A percentile compares a stretch with the other conserved stretches of the same genome.
phyloP scores from a whole-genome alignment of 2,888 invertebrate species.

The Zelleria hepariella region DNA sequence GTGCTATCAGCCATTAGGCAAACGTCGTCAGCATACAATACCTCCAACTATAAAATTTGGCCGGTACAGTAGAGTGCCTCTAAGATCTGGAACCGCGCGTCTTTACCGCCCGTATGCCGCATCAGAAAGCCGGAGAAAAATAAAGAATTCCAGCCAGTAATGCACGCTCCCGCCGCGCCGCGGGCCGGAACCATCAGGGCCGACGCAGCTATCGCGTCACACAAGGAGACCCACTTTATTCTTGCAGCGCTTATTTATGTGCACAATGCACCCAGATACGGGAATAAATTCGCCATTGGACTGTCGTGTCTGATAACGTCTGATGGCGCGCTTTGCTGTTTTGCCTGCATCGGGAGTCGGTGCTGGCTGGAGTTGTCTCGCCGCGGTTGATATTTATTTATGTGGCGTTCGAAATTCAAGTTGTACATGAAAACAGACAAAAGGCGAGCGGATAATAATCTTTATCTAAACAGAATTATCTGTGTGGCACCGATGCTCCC shows the following conservation, averaged over 20 bases:
- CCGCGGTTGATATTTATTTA: not conserved
- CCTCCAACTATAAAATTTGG: no score
- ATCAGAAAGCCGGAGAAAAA: not conserved
- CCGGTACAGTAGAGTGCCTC: not conserved
- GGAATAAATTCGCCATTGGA: conserved; percentile 37
- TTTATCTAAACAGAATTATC: no score
- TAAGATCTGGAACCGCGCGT: not conserved
- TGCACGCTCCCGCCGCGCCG: conserved; percentile 3
- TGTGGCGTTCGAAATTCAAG: not conserved
- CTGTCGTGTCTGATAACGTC: conserved; percentile 20
- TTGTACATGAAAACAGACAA: no score
- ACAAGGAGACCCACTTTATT: conserved; percentile 39
- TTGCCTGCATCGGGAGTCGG: not conserved
- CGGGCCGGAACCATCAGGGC: conserved; percentile 25
- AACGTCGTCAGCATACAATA: no score
- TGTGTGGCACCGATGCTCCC: no score
- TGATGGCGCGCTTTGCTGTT: not conserved
- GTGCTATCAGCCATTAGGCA: no score
- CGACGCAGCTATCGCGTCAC: conserved; percentile 57
- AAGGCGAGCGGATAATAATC: no score
- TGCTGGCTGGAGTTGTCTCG: not conserved
- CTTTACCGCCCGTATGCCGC: not conserved
- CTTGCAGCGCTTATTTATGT: conserved; percentile 26
- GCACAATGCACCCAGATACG: conserved; percentile 20
- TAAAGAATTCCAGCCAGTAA: conserved; percentile 1